Conservation (phyloP, 1,140 invertebrate species). For the Orchestia grillus region DNA sequence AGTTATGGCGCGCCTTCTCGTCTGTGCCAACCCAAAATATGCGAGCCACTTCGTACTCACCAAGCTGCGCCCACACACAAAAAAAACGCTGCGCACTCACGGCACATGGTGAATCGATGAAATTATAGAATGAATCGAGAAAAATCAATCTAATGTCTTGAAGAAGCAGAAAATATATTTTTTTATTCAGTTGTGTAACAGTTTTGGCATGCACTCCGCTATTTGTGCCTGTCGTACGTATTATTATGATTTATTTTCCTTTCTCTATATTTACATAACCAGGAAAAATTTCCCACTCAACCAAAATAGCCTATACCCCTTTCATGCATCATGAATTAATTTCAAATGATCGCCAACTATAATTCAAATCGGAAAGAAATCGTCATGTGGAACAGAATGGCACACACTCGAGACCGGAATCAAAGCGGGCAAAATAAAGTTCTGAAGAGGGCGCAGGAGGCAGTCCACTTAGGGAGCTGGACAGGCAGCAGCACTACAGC, state of each 20-base stretch:
- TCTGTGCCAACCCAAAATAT: not conserved
- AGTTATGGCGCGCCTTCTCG: not conserved
- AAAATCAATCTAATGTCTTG: not conserved
- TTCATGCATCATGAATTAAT: too few relatives aligned
- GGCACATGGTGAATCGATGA: not conserved
- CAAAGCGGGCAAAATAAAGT: too few relatives aligned
- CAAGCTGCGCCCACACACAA: not conserved
- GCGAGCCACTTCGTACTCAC: too few relatives aligned
- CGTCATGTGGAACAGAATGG: too few relatives aligned
- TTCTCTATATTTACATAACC: not conserved
- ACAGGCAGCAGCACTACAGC: too few relatives aligned
- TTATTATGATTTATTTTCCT: not conserved
- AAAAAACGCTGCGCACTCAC: not conserved
- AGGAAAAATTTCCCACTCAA: not conserved
- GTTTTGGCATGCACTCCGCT: not conserved
- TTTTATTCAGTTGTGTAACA: not conserved
- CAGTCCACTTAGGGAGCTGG: too few relatives aligned
- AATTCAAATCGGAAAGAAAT: too few relatives aligned
- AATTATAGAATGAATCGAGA: not conserved
- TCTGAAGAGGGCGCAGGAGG: too few relatives aligned
- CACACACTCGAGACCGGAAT: too few relatives aligned
- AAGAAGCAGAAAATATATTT: not conserved
- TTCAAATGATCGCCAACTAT: too few relatives aligned
- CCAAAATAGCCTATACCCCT: too few relatives aligned
- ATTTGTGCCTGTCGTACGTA: not conserved